Base-by-base conservation (phyloP, 1,140 invertebrate genomes). In the Leptinotarsa undecemlineata region DNA sequence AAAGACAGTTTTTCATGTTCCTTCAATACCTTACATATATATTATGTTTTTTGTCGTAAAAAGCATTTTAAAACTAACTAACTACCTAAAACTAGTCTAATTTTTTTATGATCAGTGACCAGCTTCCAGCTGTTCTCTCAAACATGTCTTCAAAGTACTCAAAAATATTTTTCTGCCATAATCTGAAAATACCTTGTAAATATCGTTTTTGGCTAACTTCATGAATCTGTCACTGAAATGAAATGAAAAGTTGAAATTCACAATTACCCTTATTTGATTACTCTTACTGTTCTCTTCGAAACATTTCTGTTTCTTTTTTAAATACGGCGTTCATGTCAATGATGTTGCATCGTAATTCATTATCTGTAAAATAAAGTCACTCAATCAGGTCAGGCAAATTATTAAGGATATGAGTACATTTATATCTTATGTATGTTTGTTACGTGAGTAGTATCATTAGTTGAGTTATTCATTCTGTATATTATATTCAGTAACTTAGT, bases 261-360 rank as follows among this genome's bases (percentile, higher is more conserved):
- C 4, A 64, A 17, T 72, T 42, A 20, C 19, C 1, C 14, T 60
- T 60, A 6, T 42, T 68, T 13, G 21, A 42, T 64, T 14, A 64
- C 66, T 77, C 79, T 78, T 74, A 80, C 79, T 75, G 77, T 71
- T 80, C 76, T 66, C 71, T 74, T 48, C 68, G 76, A 51, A 80
- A 79, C 17, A 62, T 75, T 60, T 78, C 67, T 3, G 66, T 63
- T 74, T 79, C 79, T 60, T 75, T 75, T 62, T 68, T 48, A 26
- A 80, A 80, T 62, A 80, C 78, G 1, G 72, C 77, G 48, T 76
- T 76, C 79, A 80, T 80, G 66, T 79, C 79, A 72, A 80, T 78
- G 17, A 80, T 67, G 60, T 80, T 80, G 62, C 79, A 80, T 21
- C 71, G 60, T n/a, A 79, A 72, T 42, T 70, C 47, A 20, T 57